Conservation (phyloP, 2,113 vertebrate genomes). For the Marcusenius ussheri region DNA sequence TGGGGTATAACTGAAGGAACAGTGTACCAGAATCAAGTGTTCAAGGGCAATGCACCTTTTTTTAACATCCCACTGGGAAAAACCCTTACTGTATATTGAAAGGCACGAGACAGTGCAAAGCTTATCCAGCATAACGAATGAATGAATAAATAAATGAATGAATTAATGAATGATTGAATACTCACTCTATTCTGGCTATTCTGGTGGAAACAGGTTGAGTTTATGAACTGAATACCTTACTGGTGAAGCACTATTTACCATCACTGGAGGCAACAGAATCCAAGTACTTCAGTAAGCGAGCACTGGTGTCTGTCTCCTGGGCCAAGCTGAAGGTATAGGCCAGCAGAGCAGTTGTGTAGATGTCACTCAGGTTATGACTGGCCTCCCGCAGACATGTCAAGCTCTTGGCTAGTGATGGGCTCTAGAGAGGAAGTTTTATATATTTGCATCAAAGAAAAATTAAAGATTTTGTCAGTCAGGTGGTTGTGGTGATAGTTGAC, state of each 20-base stretch:
- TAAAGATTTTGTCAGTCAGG: neutral
- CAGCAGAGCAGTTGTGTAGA: constrained; percentile 69
- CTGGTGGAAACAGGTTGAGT: neutral
- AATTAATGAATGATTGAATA: neutral
- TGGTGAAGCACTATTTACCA: neutral
- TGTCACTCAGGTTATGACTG: constrained; percentile 38
- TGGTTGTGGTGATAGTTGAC: neutral
- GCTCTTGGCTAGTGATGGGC: constrained; percentile 49
- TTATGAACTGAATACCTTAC: neutral
- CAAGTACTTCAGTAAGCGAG: neutral
- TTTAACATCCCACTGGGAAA: neutral
- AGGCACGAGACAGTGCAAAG: neutral
- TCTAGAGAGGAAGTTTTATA: constrained; percentile 40
- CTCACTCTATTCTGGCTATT: neutral
- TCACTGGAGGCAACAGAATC: constrained; percentile 8
- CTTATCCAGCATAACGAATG: neutral
- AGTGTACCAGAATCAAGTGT: neutral
- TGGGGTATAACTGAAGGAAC: neutral
- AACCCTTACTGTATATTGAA: neutral
- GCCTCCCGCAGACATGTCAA: constrained; percentile 57
- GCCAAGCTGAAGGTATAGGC: constrained; percentile 76
- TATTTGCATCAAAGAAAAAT: neutral
- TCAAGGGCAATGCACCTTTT: neutral
- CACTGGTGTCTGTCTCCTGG: constrained; percentile 42
- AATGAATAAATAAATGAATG: neutral